Evolutionary conservation across 2,113 vertebrate genomes (phyloP).

Genomic region (Cettia cetti): DNA sequence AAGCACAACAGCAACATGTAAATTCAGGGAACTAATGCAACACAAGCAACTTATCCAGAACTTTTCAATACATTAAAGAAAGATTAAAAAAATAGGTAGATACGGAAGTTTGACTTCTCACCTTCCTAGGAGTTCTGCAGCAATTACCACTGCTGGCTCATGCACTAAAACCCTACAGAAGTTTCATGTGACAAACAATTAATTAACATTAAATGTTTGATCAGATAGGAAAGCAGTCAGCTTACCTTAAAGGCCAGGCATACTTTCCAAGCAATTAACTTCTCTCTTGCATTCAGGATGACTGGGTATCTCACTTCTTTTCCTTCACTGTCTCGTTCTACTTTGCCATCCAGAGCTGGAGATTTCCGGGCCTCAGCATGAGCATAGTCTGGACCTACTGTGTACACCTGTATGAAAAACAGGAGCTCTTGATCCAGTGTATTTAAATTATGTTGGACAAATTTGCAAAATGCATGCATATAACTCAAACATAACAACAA

Average conservation of each 20-base stretch:
- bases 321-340: conserved; percentile 88
- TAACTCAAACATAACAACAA: neutral
- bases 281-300: conserved; percentile 89
- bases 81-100: neutral
- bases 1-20: neutral
- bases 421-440: neutral
- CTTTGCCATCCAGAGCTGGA: conserved; percentile 88
- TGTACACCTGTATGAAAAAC: conserved; percentile 80
- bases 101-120: neutral
- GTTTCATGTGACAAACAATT: neutral
- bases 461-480: neutral
- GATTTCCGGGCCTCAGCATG: conserved; percentile 91
- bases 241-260: conserved; percentile 90
- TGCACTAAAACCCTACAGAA: accelerated
- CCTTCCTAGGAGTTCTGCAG: neutral
- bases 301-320: conserved; percentile 91
- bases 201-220: conserved; percentile 2
- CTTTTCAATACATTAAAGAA: neutral
- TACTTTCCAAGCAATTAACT: conserved; percentile 91
- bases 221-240: neutral
- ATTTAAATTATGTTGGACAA: neutral
- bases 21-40: neutral
- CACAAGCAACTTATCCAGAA: neutral
- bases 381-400: conserved; percentile 89
- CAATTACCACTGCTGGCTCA: neutral